Conservation (phyloP, 2,113 vertebrate genomes). For the Cavia aperea region DNA sequence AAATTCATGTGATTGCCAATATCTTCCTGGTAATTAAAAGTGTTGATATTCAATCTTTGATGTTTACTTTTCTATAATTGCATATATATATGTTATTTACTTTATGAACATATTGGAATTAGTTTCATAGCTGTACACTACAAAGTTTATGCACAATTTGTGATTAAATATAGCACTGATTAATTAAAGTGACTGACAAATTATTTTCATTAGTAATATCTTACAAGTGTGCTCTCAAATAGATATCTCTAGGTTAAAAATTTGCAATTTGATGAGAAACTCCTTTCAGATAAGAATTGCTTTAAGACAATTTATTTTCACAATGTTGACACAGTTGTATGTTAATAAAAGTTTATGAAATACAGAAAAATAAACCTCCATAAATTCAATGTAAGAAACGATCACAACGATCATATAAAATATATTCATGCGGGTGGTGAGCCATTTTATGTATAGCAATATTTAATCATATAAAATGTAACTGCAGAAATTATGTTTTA, state of each 20-base stretch:
- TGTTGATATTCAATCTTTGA: slow-evolving; percentile 5
- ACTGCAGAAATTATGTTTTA: background rate
- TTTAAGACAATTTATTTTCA: slow-evolving; percentile 6
- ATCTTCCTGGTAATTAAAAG: slow-evolving; percentile 37
- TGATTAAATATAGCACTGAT: background rate
- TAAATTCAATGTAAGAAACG: slow-evolving; percentile 36
- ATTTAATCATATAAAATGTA: background rate
- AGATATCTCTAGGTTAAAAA: background rate
- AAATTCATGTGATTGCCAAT: slow-evolving; percentile 14
- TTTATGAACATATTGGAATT: background rate
- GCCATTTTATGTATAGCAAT: too few relatives aligned
- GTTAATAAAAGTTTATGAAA: slow-evolving; percentile 44
- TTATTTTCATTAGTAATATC: slow-evolving; percentile 17
- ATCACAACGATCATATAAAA: background rate
- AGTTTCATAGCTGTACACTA: slow-evolving; percentile 23
- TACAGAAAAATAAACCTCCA: slow-evolving; percentile 23
- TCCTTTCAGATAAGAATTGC: background rate
- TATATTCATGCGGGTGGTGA: too few relatives aligned
- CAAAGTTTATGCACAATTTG: background rate
- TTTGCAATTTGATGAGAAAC: background rate
- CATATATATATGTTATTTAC: background rate
- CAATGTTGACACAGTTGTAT: background rate
- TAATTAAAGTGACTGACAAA: background rate
- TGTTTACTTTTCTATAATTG: slow-evolving; percentile 37
- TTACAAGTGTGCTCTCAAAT: background rate